Percentiles rank a stretch among this genome's conserved stretches.
Evolutionary conservation across 35 echinoderm and acorn worm genomes (phyloP).

Genomic region (Patiria miniata): DNA sequence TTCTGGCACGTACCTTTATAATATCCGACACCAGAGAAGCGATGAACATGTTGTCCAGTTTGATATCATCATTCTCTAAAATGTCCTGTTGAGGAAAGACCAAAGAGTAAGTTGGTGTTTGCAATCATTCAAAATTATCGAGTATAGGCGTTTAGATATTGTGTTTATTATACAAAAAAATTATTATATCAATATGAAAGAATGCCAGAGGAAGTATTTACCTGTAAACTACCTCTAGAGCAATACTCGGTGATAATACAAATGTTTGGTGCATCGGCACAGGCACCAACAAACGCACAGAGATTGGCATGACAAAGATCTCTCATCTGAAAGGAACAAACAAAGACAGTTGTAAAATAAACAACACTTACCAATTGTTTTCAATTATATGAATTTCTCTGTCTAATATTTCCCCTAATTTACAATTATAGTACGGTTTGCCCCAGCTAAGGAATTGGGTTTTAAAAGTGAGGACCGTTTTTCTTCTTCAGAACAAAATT

Average conservation of each 20-base stretch:
- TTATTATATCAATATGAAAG: no score
- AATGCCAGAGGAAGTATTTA: slow-evolving; percentile 18
- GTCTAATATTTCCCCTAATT: no score
- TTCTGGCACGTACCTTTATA: slow-evolving; percentile 67
- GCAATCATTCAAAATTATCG: no score
- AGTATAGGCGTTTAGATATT: no score
- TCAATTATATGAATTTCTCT: no score
- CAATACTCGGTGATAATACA: slow-evolving; percentile 92
- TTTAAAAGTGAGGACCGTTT: no score
- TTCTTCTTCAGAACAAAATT: no score
- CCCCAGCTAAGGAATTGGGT: no score
- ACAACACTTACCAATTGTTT: background rate
- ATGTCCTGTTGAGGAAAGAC: slow-evolving; percentile 68
- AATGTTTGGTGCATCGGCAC: slow-evolving; percentile 78
- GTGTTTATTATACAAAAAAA: no score
- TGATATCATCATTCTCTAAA: slow-evolving; percentile 96
- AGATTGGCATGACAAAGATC: slow-evolving; percentile 88
- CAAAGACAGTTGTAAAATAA: background rate
- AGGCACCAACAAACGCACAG: slow-evolving; percentile 87
- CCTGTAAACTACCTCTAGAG: slow-evolving; percentile 84
- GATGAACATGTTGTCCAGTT: slow-evolving; percentile 97
- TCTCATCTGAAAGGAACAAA: slow-evolving; percentile 45
- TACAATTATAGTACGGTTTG: no score
- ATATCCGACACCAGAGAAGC: slow-evolving; percentile 86
- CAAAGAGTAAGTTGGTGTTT: background rate